Base-by-base conservation (phyloP, 2,888 invertebrate species). In the Epinotia ramella region DNA sequence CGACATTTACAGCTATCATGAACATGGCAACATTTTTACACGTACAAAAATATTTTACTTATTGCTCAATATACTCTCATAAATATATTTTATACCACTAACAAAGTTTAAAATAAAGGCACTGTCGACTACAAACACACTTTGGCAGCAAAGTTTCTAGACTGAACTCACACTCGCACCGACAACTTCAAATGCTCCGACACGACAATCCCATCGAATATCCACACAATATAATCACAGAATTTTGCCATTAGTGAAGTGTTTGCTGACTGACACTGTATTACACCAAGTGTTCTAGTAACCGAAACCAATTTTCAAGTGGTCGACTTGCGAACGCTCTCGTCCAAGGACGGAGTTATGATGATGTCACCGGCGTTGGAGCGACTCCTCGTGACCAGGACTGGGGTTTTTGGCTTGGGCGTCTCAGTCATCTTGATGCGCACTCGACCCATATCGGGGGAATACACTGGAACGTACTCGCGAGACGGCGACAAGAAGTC, bases 361-460 rank as follows among this genome's bases (percentile, higher is more conserved):
- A 97, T 96, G 82, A 97, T 96, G 79, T 96, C 96, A 80, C 97
- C 97, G 78, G 96, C 96, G 87, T 96, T 96, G 68, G 97, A 96
- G 82, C 96, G 94, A 91, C 96, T 96, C 88, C 97, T 96, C 84
- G 96, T 97, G 84, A 97, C 97, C 86, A 97, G 94, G 88, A 97
- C 95, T 49, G 97, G 97, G n/a, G 97, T 97, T 91, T 97, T 97
- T 64, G 97, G 97, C 84, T 96, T 97, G 2, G 97, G 97, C 76
- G 96, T 96, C 87, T 97, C 97, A 16, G 96, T 95, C 85, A 97
- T 92, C 89, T 96, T 97, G 80, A 97, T 97, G 83, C 97, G 97
- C 63, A 97, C 97, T 80, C 97, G 95, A 77, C 97, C 97, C 84
- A 97, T 96, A 83, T 96, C 96, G 0, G 96, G 96, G 75, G 96